Percentiles rank a stretch among this genome's conserved stretches.
These are phyloP conservation scores for Eupithecia abbreviata DNA, from an alignment of 2,888 invertebrate species.

Conservation along the genomic window DNA sequence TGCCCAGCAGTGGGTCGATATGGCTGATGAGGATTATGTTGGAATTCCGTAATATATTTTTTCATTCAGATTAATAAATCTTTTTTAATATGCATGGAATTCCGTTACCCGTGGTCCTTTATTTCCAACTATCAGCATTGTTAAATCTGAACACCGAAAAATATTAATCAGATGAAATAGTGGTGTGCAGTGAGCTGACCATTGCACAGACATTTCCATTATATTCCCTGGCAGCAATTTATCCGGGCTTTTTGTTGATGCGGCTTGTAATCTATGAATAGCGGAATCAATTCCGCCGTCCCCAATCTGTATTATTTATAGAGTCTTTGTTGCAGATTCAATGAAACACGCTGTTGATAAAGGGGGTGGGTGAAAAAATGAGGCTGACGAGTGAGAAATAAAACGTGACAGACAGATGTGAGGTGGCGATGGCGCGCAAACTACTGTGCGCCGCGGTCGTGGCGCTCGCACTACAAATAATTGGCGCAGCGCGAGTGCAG, in stretches of 20 bases:
- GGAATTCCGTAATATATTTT: too few species aligned
- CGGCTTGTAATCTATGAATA: constrained; percentile 67
- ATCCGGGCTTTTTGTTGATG: constrained; percentile 65
- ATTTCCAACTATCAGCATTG: constrained; percentile 13
- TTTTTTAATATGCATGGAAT: not conserved
- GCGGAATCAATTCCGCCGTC: constrained; percentile 61
- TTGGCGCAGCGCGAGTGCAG: constrained; percentile 68
- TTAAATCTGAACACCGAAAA: constrained; percentile 45
- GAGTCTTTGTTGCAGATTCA: constrained; percentile 57
- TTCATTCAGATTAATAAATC: not conserved
- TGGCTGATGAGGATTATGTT: too few species aligned
- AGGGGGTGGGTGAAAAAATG: constrained; percentile 41
- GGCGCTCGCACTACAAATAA: constrained; percentile 70
- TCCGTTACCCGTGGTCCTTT: not conserved
- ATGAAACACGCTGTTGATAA: constrained; percentile 48
- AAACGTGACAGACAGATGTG: constrained; percentile 49
- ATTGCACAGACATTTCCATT: constrained; percentile 62
- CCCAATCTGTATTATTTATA: constrained; percentile 41
- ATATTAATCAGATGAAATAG: constrained; percentile 57
- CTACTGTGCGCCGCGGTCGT: constrained; percentile 64
- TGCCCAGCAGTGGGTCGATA: too few species aligned
- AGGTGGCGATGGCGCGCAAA: constrained; percentile 63
- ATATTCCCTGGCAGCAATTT: constrained; percentile 67
- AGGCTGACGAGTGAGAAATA: constrained; percentile 49
- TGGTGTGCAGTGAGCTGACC: constrained; percentile 52